These are phyloP conservation scores for Allygus modestus DNA, from an alignment of 2,888 invertebrate species.

Conservation along the genomic window DNA sequence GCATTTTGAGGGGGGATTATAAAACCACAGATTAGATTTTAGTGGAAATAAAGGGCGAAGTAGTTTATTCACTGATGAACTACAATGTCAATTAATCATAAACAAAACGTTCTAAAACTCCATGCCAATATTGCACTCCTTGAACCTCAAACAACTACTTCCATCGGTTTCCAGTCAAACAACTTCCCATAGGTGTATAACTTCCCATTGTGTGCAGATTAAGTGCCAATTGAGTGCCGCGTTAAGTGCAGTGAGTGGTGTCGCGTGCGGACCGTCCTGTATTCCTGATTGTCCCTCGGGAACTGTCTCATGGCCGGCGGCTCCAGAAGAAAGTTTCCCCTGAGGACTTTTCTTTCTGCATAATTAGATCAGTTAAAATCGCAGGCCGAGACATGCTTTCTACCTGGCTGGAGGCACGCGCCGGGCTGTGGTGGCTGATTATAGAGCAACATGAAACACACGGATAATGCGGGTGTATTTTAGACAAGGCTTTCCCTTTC, in stretches of 20 bases:
- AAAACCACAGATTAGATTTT: too few relatives aligned
- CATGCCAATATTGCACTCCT: too few relatives aligned
- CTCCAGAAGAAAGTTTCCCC: background rate
- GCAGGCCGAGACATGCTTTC: background rate
- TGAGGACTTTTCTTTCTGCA: constrained; percentile 11
- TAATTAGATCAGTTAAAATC: constrained; percentile 30
- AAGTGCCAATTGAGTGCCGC: background rate
- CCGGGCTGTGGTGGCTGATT: background rate
- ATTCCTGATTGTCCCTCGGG: background rate
- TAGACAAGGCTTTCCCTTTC: too few relatives aligned
- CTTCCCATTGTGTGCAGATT: background rate
- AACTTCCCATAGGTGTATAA: too few relatives aligned
- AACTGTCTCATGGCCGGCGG: background rate
- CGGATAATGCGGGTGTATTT: too few relatives aligned
- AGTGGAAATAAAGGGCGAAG: too few relatives aligned
- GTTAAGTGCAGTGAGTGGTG: background rate
- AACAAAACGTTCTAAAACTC: too few relatives aligned
- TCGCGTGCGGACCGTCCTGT: background rate
- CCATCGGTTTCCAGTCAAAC: too few relatives aligned
- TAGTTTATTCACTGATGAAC: too few relatives aligned
- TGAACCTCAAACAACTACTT: constrained; percentile 59
- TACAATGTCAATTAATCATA: too few relatives aligned
- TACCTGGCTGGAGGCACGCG: background rate
- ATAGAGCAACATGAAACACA: background rate
- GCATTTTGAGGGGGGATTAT: too few relatives aligned